These are phyloP conservation scores for Corticium candelabrum DNA, from an alignment of 37 sponge, comb jelly and placozoan genomes.

Conservation along the genomic window DNA sequence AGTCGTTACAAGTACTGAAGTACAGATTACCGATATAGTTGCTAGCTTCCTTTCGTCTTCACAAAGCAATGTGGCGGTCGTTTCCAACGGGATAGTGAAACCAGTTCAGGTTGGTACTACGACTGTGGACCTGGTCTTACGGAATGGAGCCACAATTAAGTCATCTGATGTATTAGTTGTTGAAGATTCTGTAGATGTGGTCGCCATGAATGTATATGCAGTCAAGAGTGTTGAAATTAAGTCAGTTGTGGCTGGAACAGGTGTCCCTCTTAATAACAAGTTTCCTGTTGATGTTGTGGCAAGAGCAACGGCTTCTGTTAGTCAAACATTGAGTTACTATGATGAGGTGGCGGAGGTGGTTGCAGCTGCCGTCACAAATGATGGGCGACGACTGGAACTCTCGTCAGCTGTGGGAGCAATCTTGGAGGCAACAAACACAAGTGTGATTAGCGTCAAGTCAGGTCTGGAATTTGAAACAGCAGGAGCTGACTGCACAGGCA, in stretches of 20 bases:
- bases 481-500: neutral
- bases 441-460: neutral
- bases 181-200: neutral
- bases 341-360: neutral
- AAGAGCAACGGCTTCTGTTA: neutral
- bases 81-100: neutral
- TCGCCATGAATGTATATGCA: neutral
- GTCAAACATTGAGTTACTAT: neutral
- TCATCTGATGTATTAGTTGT: neutral
- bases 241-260: neutral
- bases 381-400: neutral
- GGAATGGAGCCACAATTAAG: neutral
- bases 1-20: neutral
- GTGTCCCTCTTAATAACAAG: neutral
- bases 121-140: neutral
- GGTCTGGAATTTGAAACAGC: neutral
- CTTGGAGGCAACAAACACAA: neutral
- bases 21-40: neutral
- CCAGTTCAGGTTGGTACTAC: neutral
- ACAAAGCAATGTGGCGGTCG: neutral
- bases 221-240: neutral
- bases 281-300: neutral
- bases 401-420: neutral
- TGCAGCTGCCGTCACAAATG: neutral
- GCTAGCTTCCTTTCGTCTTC: neutral